Evolutionary conservation across 2,113 vertebrate genomes (phyloP).

Genomic region (Embiotoca jacksoni): DNA sequence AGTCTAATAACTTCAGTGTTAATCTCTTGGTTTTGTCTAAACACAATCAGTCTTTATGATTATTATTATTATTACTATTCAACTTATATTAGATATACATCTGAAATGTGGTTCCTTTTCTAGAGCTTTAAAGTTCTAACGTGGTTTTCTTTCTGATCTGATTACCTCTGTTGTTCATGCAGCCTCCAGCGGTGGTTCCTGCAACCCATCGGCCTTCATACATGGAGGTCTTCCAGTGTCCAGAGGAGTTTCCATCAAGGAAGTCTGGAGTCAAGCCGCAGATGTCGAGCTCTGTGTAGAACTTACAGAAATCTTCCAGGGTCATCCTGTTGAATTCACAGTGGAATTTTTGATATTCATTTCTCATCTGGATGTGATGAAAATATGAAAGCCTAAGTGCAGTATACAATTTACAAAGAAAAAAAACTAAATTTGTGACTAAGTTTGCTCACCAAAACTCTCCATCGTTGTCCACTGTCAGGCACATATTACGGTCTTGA

Average conservation of each 20-base stretch:
- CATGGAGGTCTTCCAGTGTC: conserved; percentile 62
- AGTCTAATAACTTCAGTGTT: no score
- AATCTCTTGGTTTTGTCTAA: no score
- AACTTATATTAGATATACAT: no score
- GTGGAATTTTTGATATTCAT: neutral
- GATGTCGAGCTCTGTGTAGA: conserved; percentile 73
- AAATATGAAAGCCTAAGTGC: neutral
- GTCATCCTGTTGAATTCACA: conserved; percentile 73
- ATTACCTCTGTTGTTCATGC: conserved; percentile 53
- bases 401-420: neutral
- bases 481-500: conserved; percentile 56
- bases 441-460: conserved; percentile 81
- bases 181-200: conserved; percentile 82
- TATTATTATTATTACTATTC: no score
- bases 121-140: no score
- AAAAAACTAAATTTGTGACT: neutral
- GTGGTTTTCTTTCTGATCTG: neutral
- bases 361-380: neutral
- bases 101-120: no score
- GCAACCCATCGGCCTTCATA: conserved; percentile 78
- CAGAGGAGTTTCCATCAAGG: conserved; percentile 60
- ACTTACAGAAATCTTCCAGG: conserved; percentile 69
- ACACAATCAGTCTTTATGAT: no score
- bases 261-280: conserved; percentile 75
- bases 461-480: conserved; percentile 67